Evolutionary conservation across 2,888 invertebrate genomes (phyloP).

Genomic region (Xylota segnis): DNA sequence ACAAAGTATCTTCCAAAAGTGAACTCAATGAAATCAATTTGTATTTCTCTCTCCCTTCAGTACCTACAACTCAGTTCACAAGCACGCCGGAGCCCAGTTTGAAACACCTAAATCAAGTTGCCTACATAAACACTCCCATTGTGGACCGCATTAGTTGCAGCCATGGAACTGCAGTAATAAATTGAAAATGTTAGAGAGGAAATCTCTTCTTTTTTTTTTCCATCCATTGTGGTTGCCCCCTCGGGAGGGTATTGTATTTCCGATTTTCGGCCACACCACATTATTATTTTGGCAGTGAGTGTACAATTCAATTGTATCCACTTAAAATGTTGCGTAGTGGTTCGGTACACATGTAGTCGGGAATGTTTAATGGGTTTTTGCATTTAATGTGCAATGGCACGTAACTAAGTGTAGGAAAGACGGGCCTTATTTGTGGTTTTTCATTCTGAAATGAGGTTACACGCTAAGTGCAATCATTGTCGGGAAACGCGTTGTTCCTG

Average conservation of each 20-base stretch:
- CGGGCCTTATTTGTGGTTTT: conserved; percentile 32
- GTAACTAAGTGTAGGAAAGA: conserved; percentile 52
- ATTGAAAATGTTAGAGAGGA: conserved; percentile 63
- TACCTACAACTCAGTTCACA: background rate
- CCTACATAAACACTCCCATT: conserved; percentile 43
- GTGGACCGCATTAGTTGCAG: conserved; percentile 66
- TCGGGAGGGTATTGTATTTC: conserved; percentile 53
- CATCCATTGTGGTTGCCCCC: background rate
- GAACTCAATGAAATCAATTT: too few species aligned
- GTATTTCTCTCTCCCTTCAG: too few species aligned
- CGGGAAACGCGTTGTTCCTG: too few species aligned
- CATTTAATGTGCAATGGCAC: conserved; percentile 59
- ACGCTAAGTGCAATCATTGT: background rate
- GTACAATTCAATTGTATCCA: conserved; percentile 61
- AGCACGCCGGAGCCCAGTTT: background rate
- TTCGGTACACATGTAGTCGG: conserved; percentile 15
- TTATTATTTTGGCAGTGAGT: conserved; percentile 70
- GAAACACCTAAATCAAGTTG: conserved; percentile 43
- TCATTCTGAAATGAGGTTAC: conserved; percentile 15
- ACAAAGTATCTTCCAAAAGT: too few species aligned
- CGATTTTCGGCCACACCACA: conserved; percentile 63
- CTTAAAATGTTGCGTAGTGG: conserved; percentile 35
- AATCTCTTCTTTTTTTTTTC: conserved; percentile 6
- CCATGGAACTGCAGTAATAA: conserved; percentile 71
- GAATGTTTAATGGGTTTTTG: conserved; percentile 60